Conservation (phyloP, 2,888 invertebrate species). For the Mythimna impura region DNA sequence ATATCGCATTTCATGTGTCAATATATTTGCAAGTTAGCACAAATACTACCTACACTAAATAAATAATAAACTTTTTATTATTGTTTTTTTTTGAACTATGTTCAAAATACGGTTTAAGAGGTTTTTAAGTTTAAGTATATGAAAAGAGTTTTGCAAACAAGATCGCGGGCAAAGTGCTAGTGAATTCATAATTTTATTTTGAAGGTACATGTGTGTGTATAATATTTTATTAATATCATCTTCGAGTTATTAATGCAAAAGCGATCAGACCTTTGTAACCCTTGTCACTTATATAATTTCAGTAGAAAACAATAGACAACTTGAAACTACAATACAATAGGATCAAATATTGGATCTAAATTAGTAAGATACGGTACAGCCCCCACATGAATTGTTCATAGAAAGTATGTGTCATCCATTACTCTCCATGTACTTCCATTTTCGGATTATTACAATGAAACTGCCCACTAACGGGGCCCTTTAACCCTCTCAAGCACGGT, state of each 20-base stretch:
- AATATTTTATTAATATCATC: conserved; percentile 2
- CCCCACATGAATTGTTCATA: conserved; percentile 32
- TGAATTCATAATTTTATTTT: too few species aligned
- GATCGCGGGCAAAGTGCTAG: too few species aligned
- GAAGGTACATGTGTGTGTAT: not conserved
- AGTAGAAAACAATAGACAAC: conserved; percentile 31
- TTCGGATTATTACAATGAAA: conserved; percentile 70
- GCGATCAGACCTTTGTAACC: conserved; percentile 17
- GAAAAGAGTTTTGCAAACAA: too few species aligned
- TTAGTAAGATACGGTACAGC: conserved; percentile 35
- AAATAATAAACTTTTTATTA: too few species aligned
- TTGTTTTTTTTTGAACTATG: too few species aligned
- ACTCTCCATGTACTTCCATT: conserved; percentile 53
- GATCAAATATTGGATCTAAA: conserved; percentile 37
- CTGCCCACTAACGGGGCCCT: conserved; percentile 68
- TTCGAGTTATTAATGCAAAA: conserved; percentile 2
- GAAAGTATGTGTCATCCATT: conserved; percentile 43
- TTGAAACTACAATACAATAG: conserved; percentile 29
- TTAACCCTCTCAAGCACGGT: conserved; percentile 71
- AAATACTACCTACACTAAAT: too few species aligned
- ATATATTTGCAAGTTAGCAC: too few species aligned
- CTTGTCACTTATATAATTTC: conserved; percentile 31
- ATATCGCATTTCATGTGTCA: too few species aligned
- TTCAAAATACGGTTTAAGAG: too few species aligned
- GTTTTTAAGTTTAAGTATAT: too few species aligned